Percentiles rank a stretch among this genome's conserved stretches.
These are phyloP conservation scores for Cloeon dipterum DNA, from an alignment of 2,888 invertebrate genomes.

Conservation along the genomic window DNA sequence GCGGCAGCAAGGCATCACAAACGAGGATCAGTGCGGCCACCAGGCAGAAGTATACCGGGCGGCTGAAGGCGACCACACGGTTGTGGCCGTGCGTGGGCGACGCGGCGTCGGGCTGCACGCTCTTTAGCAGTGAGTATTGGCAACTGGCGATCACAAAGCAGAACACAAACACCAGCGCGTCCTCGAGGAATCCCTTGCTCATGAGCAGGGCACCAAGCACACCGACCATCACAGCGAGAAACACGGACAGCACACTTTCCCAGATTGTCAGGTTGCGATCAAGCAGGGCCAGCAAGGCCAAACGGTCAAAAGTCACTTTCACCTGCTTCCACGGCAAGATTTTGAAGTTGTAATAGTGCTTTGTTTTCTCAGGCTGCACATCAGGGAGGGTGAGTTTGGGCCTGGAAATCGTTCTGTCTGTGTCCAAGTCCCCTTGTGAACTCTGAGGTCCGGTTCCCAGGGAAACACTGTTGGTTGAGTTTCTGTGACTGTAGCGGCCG, in stretches of 20 bases:
- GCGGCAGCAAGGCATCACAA: constrained; percentile 7
- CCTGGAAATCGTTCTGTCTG: constrained; percentile 26
- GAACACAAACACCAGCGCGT: constrained; percentile 81
- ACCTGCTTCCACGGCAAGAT: constrained; percentile 34
- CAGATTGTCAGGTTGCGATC: constrained; percentile 72
- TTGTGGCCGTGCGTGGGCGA: constrained; percentile 98
- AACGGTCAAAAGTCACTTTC: constrained; percentile 78
- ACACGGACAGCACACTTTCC: constrained; percentile 59
- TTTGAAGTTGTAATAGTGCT: constrained; percentile 52
- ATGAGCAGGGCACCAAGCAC: constrained; percentile 65
- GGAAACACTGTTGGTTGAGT: constrained; percentile 7
- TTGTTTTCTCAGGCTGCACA: constrained; percentile 21
- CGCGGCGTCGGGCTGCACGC: constrained; percentile 96
- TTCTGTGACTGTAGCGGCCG: constrained; percentile 15
- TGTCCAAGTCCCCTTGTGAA: constrained; percentile 29
- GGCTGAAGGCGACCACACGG: constrained; percentile 76
- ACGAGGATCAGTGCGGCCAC: constrained; percentile 24
- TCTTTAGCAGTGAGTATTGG: constrained; percentile 90
- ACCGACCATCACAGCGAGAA: constrained; percentile 66
- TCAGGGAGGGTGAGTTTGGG: constrained; percentile 32
- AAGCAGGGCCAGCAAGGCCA: constrained; percentile 75
- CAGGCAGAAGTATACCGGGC: constrained; percentile 82
- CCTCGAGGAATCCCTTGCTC: constrained; percentile 67
- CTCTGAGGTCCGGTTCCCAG: constrained; percentile 11
- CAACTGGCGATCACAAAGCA: constrained; percentile 96